Conservation (phyloP, 2,113 vertebrate genomes). For the Shinisaurus crocodilurus region DNA sequence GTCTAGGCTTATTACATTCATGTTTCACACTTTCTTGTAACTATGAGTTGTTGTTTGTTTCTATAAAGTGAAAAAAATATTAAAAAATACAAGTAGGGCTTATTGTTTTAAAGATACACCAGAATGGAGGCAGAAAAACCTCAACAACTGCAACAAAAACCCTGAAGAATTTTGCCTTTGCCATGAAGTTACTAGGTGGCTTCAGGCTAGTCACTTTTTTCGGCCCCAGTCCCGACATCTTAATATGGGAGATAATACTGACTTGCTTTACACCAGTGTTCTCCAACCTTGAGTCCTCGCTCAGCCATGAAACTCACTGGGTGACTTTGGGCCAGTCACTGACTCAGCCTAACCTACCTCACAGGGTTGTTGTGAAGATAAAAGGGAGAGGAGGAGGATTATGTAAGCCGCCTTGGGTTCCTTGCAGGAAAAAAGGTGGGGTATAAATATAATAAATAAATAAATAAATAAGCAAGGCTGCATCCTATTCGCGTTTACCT, state of each 20-base stretch:
- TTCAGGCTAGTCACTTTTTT: too few relatives aligned
- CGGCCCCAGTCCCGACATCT: not conserved
- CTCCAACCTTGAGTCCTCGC: too few relatives aligned
- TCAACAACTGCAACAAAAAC: not conserved
- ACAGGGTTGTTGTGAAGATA: not conserved
- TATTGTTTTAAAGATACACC: not conserved
- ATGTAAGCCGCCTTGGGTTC: too few relatives aligned
- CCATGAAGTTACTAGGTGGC: not conserved
- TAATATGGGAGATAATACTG: too few relatives aligned
- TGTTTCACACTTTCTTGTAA: not conserved
- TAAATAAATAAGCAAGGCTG: too few relatives aligned
- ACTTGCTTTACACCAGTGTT: too few relatives aligned
- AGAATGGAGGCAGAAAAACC: not conserved
- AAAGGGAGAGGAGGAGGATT: too few relatives aligned
- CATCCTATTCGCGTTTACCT: too few relatives aligned
- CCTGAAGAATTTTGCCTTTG: not conserved
- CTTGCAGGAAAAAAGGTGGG: too few relatives aligned
- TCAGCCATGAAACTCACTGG: too few relatives aligned
- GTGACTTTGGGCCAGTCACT: too few relatives aligned
- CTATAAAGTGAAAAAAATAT: not conserved
- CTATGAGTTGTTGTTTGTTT: not conserved
- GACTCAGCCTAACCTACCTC: not conserved
- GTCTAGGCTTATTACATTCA: not conserved
- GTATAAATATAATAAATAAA: too few relatives aligned
- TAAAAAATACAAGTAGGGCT: not conserved